phyloP scores from a whole-genome alignment of 2,113 vertebrate genomes.

The Corvus moneduloides region DNA sequence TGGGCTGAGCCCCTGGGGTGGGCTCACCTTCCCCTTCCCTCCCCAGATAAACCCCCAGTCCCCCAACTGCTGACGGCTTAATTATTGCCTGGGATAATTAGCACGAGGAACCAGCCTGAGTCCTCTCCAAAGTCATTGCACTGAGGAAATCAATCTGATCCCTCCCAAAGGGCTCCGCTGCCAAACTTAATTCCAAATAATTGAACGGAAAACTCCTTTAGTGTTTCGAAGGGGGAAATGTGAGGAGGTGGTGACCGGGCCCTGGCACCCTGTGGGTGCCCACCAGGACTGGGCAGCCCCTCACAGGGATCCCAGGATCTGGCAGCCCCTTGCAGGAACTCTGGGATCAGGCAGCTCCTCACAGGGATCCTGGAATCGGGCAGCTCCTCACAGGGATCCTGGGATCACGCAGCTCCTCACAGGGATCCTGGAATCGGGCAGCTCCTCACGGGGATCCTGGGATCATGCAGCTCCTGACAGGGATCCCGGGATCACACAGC shows the following conservation, averaged over 20 bases:
- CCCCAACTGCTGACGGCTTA: constrained; percentile 55
- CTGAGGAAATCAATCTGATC: constrained; percentile 67
- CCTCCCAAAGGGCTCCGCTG: constrained; percentile 56
- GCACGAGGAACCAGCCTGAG: constrained; percentile 27
- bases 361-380: accelerated
- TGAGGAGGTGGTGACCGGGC: background rate
- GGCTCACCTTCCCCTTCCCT: constrained; percentile 35
- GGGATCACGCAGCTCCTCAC: background rate
- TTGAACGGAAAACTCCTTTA: constrained; percentile 30
- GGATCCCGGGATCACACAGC: background rate
- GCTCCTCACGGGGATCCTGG: background rate
- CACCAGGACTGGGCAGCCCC: background rate
- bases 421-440: accelerated
- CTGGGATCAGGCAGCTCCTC: background rate
- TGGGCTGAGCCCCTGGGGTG: background rate
- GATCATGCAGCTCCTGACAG: background rate
- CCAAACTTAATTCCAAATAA: constrained; percentile 64
- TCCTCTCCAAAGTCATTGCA: constrained; percentile 62
- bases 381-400: background rate
- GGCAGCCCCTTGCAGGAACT: background rate
- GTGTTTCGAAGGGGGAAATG: background rate
- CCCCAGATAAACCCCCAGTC: constrained; percentile 25
- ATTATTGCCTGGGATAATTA: constrained; percentile 63
- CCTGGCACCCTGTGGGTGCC: background rate
- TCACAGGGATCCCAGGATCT: background rate